These are phyloP conservation scores for Syncerus caffer DNA, from an alignment of 2,797 vertebrate species.

Conservation along the genomic window DNA sequence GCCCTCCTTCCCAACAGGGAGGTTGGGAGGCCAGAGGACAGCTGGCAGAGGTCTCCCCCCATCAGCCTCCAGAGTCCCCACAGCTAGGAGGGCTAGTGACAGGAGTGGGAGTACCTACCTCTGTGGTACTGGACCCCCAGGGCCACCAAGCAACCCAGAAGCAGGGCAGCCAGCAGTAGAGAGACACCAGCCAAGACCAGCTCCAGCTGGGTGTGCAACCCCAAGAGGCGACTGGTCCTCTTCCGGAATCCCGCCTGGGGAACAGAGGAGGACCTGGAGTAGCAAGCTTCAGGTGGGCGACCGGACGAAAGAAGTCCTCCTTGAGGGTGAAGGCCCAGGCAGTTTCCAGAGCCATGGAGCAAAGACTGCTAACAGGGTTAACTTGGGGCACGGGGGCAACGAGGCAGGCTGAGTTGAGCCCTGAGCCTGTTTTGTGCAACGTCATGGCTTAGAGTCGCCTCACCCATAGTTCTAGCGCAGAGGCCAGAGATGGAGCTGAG, in stretches of 20 bases:
- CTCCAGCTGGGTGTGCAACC: constrained; percentile 90
- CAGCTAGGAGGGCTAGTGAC: background rate
- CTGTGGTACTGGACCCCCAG: constrained; percentile 89
- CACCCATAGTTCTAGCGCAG: constrained; percentile 22
- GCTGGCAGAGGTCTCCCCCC: background rate
- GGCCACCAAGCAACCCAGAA: constrained; percentile 87
- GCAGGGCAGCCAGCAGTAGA: constrained; percentile 86
- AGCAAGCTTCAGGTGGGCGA: background rate
- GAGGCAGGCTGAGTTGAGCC: background rate
- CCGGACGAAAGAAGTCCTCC: background rate
- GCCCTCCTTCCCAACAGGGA: background rate
- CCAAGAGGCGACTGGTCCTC: constrained; percentile 83
- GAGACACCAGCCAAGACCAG: constrained; percentile 86
- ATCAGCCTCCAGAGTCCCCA: background rate
- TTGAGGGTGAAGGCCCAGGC: background rate
- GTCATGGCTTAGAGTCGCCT: constrained; percentile 54
- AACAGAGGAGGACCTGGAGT: constrained; percentile 12
- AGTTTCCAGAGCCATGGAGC: background rate
- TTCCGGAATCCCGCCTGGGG: constrained; percentile 93
- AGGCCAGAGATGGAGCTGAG: constrained; percentile 29
- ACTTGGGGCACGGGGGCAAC: background rate
- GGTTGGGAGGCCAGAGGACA: background rate
- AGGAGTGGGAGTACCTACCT: constrained; percentile 83
- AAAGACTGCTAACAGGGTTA: background rate
- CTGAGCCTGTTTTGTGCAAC: constrained; percentile 55